Percentiles rank a stretch among this genome's conserved stretches.
Conservation (phyloP, 2,888 invertebrate genomes). For the Harpagoxenus sublaevis region DNA sequence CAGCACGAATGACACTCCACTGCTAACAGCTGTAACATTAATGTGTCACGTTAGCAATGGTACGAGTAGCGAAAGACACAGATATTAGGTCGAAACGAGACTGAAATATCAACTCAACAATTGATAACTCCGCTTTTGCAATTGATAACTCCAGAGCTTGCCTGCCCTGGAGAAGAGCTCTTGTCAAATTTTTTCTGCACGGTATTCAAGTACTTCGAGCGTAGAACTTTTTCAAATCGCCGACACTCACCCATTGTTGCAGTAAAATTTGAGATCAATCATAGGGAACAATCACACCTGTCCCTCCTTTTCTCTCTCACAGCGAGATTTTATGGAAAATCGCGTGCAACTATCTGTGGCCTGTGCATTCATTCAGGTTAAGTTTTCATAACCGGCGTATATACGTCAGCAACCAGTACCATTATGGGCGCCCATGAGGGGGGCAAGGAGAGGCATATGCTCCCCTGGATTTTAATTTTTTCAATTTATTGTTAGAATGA, state of each 20-base stretch:
- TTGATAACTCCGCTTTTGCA: neutral
- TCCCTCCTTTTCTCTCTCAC: neutral
- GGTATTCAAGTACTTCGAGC: neutral
- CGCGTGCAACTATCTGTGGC: neutral
- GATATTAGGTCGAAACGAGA: neutral
- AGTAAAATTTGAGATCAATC: neutral
- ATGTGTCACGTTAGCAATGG: neutral
- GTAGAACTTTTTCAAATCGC: neutral
- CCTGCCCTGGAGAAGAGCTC: neutral
- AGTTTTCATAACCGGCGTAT: neutral
- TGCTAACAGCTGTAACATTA: conserved; percentile 89
- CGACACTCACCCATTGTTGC: conserved; percentile 24
- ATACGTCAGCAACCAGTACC: no score
- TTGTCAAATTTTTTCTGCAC: neutral
- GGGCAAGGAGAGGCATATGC: no score
- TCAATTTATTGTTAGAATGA: no score
- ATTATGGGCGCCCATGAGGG: no score
- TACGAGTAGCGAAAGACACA: neutral
- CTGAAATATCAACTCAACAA: neutral
- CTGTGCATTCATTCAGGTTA: neutral
- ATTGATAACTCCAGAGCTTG: neutral
- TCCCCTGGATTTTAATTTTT: no score
- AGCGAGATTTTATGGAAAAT: conserved; percentile 30
- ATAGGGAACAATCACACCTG: neutral
- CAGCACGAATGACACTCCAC: conserved; percentile 92